These are phyloP conservation scores for Mesocricetus auratus DNA, from an alignment of 2,113 vertebrate genomes.

Conservation along the genomic window DNA sequence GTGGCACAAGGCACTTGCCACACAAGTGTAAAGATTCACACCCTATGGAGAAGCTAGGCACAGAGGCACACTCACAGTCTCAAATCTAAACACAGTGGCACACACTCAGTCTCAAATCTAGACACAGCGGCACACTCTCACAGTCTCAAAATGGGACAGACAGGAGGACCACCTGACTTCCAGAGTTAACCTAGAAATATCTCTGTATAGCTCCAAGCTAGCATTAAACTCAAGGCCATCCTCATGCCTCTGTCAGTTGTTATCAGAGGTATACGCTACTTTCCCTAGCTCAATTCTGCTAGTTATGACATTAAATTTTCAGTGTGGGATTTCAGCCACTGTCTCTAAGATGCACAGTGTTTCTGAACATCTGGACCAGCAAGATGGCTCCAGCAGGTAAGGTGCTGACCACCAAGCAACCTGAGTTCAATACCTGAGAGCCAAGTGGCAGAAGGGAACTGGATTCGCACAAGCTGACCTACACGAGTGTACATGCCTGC, in stretches of 20 bases:
- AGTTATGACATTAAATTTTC: not conserved
- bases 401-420: not conserved
- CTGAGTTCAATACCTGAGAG: not conserved
- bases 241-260: not conserved
- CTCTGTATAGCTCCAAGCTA: not conserved
- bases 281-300: not conserved
- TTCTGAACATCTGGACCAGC: not conserved
- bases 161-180: not conserved
- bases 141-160: not conserved
- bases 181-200: not conserved
- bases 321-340: not conserved
- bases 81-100: too few species aligned
- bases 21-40: not conserved
- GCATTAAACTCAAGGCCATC: not conserved
- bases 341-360: not conserved
- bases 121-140: not conserved
- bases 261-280: too few species aligned
- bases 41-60: not conserved
- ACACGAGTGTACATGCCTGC: not conserved
- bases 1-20: too few species aligned
- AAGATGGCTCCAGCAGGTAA: not conserved
- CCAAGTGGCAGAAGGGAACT: not conserved
- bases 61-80: not conserved
- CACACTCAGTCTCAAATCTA: not conserved
- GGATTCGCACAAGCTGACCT: not conserved